Percentiles rank a stretch among this genome's conserved stretches.
phyloP scores from a whole-genome alignment of 2,888 invertebrate genomes.

The Xanthorhoe designata region DNA sequence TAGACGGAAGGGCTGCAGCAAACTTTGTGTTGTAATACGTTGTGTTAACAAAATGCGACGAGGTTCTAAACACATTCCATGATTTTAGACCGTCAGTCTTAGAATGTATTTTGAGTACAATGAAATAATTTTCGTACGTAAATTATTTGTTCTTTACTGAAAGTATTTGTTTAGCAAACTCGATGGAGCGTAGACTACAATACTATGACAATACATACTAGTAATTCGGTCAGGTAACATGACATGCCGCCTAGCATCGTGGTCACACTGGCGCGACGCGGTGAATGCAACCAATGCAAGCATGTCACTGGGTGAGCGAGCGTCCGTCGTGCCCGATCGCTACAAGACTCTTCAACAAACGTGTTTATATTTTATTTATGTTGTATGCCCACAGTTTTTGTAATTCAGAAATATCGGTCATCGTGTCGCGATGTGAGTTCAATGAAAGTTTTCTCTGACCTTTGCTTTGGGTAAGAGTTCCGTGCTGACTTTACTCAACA shows the following conservation, averaged over 20 bases:
- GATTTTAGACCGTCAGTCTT: neutral
- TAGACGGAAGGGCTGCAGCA: constrained; percentile 27
- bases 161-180: constrained; percentile 1
- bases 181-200: constrained; percentile 1
- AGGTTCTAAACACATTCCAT: neutral
- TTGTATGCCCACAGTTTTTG: constrained; percentile 27
- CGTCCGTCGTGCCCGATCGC: constrained; percentile 36
- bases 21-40: constrained; percentile 19
- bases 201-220: neutral
- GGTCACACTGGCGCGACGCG: constrained; percentile 24
- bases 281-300: constrained; percentile 38
- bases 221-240: constrained; percentile 14
- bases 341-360: constrained; percentile 34
- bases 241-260: constrained; percentile 23
- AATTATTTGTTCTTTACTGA: neutral
- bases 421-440: constrained; percentile 20
- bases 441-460: constrained; percentile 30
- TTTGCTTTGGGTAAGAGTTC: constrained; percentile 3
- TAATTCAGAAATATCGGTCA: constrained; percentile 33
- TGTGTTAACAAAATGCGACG: constrained; percentile 12
- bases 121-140: neutral
- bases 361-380: constrained; percentile 41
- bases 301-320: constrained; percentile 48
- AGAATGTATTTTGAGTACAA: neutral
- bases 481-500: neutral